phyloP scores from a whole-genome alignment of 1,140 invertebrate genomes.

The Lethrus apterus region DNA sequence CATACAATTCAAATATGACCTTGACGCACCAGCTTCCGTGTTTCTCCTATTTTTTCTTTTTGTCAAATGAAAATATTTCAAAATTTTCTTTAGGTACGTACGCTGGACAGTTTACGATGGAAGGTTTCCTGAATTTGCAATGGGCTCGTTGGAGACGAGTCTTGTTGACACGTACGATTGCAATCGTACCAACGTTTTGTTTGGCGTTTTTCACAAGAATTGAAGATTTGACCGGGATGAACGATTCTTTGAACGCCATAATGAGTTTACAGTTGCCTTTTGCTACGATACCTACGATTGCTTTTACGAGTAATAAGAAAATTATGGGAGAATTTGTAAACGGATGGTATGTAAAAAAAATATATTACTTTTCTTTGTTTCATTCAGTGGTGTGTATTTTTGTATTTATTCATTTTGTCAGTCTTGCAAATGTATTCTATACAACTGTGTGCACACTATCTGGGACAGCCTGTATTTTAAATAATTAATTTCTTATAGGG shows the following conservation, averaged over 20 bases:
- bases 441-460: too few species aligned
- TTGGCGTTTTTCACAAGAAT: conserved; percentile 71
- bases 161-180: conserved; percentile 76
- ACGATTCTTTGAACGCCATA: conserved; percentile 83
- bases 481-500: conserved; percentile 42
- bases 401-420: too few species aligned
- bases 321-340: conserved; percentile 85
- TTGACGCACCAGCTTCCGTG: too few species aligned
- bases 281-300: conserved; percentile 79
- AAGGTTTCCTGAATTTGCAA: conserved; percentile 82
- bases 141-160: conserved; percentile 89
- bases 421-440: too few species aligned
- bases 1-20: too few species aligned
- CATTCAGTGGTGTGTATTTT: too few species aligned
- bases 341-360: conserved; percentile 51
- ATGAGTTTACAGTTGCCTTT: conserved; percentile 84
- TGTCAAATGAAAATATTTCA: too few species aligned
- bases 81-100: too few species aligned
- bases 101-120: conserved; percentile 72
- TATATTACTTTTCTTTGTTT: background rate
- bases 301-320: conserved; percentile 72
- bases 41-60: too few species aligned
- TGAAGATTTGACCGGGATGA: conserved; percentile 74
- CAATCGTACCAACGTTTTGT: conserved; percentile 81
- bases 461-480: too few species aligned